Evolutionary conservation across 1,140 invertebrate genomes (phyloP).

Genomic region (Lethocerus indicus): DNA sequence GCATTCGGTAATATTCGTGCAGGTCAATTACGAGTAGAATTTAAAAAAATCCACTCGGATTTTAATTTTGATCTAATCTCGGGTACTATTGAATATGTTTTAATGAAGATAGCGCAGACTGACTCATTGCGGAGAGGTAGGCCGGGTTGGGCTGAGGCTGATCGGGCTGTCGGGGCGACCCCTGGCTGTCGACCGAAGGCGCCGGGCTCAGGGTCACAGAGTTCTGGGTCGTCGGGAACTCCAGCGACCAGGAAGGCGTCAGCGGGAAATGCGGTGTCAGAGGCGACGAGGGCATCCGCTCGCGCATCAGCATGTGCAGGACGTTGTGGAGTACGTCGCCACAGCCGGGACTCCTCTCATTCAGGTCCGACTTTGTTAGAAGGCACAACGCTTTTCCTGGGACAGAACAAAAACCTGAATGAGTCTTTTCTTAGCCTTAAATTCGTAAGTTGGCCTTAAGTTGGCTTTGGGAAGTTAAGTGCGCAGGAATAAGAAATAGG

Average conservation of each 20-base stretch:
- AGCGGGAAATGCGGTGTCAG: slow-evolving; percentile 68
- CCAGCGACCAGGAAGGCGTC: slow-evolving; percentile 27
- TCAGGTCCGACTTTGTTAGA: slow-evolving; percentile 74
- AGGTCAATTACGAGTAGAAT: too few relatives aligned
- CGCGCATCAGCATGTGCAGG: slow-evolving; percentile 68
- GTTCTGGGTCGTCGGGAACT: slow-evolving; percentile 28
- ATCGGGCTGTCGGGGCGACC: slow-evolving; percentile 55
- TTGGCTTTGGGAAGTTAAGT: too few relatives aligned
- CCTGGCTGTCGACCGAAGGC: slow-evolving; percentile 72
- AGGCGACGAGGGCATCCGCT: slow-evolving; percentile 65
- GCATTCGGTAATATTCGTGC: too few relatives aligned
- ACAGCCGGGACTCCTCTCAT: slow-evolving; percentile 74
- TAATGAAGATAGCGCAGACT: too few relatives aligned
- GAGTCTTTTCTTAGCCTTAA: too few relatives aligned
- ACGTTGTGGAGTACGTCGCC: slow-evolving; percentile 89
- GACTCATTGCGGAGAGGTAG: too few relatives aligned
- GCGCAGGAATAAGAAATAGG: too few relatives aligned
- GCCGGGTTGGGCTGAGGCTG: slow-evolving; percentile 3
- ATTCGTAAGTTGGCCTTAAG: too few relatives aligned
- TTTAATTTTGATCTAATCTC: too few relatives aligned
- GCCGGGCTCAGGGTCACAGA: slow-evolving; percentile 80
- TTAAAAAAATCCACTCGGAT: too few relatives aligned
- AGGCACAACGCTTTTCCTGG: slow-evolving; percentile 77
- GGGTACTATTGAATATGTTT: too few relatives aligned
- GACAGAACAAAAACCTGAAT: too few relatives aligned